phyloP scores from a whole-genome alignment of 2,797 vertebrate species.

The Neostethus bicornis region DNA sequence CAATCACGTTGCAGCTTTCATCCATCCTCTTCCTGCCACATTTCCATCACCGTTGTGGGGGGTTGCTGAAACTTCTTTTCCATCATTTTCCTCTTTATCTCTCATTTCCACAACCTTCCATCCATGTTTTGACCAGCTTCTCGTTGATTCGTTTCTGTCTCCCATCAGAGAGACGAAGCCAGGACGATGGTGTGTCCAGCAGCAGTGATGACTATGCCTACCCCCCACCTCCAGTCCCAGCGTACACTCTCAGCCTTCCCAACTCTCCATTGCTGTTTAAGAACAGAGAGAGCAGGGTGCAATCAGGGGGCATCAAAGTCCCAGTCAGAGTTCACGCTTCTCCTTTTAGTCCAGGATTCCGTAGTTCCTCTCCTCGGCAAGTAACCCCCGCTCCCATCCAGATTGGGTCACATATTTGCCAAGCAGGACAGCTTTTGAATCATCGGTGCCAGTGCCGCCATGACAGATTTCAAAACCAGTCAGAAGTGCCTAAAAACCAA shows the following conservation, averaged over 20 bases:
- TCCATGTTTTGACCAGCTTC: not conserved
- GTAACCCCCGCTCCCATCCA: slow-evolving; percentile 12
- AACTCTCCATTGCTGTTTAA: slow-evolving; percentile 46
- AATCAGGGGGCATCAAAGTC: slow-evolving; percentile 26
- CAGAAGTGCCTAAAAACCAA: slow-evolving; percentile 3
- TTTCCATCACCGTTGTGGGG: slow-evolving; percentile 1
- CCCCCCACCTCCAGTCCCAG: slow-evolving; percentile 58
- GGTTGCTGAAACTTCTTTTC: not conserved
- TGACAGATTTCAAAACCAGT: slow-evolving; percentile 12
- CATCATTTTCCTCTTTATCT: not conserved
- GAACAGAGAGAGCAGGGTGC: slow-evolving; percentile 7
- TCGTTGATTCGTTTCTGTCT: not conserved
- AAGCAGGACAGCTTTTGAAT: not conserved
- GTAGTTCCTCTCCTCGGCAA: slow-evolving; percentile 6
- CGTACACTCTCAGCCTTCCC: slow-evolving; percentile 61
- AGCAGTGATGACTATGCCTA: slow-evolving; percentile 61
- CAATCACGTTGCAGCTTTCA: slow-evolving; percentile 2
- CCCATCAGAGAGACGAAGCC: slow-evolving; percentile 27
- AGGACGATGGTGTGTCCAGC: not conserved
- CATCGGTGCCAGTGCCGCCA: not conserved
- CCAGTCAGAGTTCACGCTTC: slow-evolving; percentile 22
- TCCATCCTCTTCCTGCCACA: not conserved
- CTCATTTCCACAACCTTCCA: not conserved
- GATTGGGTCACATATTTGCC: not conserved
- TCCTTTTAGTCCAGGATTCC: slow-evolving; percentile 32